phyloP scores from a whole-genome alignment of 92 coral and sea anemone genomes.

The Meandrina meandrites region DNA sequence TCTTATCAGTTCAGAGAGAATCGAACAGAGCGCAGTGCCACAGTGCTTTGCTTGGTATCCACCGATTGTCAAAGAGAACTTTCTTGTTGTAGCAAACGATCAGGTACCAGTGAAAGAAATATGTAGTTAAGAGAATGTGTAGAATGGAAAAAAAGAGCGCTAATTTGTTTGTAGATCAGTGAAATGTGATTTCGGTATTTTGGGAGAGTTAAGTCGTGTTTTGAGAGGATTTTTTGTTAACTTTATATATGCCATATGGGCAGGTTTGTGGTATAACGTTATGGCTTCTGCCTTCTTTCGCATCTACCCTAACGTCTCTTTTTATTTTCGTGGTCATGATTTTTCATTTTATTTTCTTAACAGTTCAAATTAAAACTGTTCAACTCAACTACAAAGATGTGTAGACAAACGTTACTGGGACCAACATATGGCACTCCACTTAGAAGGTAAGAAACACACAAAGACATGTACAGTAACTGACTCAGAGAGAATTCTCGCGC shows the following conservation, averaged over 20 bases:
- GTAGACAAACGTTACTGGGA: slow-evolving; percentile 87
- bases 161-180: too few species aligned
- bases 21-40: slow-evolving; percentile 96
- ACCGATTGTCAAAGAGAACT: slow-evolving; percentile 95
- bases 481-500: too few species aligned
- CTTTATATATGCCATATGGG: too few species aligned
- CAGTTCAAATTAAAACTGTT: slow-evolving; percentile 90
- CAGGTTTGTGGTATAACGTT: background rate
- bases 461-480: background rate
- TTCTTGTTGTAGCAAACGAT: slow-evolving; percentile 91
- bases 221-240: too few species aligned
- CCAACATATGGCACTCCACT: slow-evolving; percentile 98
- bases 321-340: background rate
- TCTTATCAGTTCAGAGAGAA: slow-evolving; percentile 90
- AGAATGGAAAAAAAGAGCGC: background rate
- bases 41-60: slow-evolving; percentile 99
- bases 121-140: background rate
- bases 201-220: too few species aligned
- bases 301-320: background rate
- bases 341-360: background rate
- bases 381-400: slow-evolving; percentile 98
- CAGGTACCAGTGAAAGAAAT: slow-evolving; percentile 57
- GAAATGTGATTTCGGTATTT: too few species aligned
- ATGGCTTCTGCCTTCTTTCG: background rate
- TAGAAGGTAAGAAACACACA: slow-evolving; percentile 58